Base-by-base conservation (phyloP, 2,797 vertebrate species). In the Otus scops region DNA sequence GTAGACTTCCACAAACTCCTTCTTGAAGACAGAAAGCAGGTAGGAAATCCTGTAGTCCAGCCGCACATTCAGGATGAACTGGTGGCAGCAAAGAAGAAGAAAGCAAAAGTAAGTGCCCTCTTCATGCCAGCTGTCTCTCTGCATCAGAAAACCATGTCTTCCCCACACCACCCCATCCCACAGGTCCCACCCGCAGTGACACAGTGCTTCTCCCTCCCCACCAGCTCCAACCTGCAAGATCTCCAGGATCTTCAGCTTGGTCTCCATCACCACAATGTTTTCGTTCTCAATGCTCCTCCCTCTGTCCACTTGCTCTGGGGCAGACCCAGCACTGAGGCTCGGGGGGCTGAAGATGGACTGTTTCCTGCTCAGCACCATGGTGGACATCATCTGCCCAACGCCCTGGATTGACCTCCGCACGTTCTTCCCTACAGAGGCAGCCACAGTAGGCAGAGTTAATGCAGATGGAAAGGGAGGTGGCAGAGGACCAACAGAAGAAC, bases 321-420 rank as follows among this genome's bases (percentile, higher is more conserved):
- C 96, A 8, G 98, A 92, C 3, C 97, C 97, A 0, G 97, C 10
- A 18, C 97, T 96, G 51, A 98, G 98, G 71, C 89, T 85, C 0
- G 98, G 97, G 11, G 95, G 0, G 15, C 98, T 98, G 63, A 99
- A 99, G 91, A 99, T 92, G 48, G 99, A 99, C 96, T 98, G 99
- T 85, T 99, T 99, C 85, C 99, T 98, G 98, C 97, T 99, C 88
- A 99, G 98, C 71, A 99, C 99, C 99, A 99, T 99, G 93, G 99
- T 99, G 96, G 99, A 99, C 99, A 99, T 99, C 95, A 99, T 99
- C 97, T 99, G 99, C 28, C 99, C 99, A 98, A 99, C 98, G 0
- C 99, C 99, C 89, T 99, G 99, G 95, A 99, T 99, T 30, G 99
- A 99, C 48, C 99, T 98, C 93, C 99, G 98, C 86, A 99, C 98